Conservation (phyloP, 2,113 vertebrate genomes). For the Mellivora capensis region DNA sequence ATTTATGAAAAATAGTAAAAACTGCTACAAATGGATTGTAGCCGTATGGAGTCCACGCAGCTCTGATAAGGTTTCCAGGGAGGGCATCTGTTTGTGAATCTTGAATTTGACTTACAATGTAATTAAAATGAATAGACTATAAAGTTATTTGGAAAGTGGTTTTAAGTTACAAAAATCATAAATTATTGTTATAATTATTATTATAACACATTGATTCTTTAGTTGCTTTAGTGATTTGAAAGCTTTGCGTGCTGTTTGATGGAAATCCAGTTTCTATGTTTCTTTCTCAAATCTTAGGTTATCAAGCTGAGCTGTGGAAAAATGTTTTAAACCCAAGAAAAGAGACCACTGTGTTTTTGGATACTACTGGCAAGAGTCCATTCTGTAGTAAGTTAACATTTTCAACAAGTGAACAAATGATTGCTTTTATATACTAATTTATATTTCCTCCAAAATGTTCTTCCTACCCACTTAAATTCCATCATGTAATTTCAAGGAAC, state of each 20-base stretch:
- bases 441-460: background rate
- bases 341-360: conserved; percentile 55
- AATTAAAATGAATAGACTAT: background rate
- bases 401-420: background rate
- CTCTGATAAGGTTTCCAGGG: background rate
- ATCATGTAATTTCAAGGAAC: background rate
- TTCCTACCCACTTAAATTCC: background rate
- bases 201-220: background rate
- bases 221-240: background rate
- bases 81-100: background rate
- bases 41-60: background rate
- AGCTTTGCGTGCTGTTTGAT: background rate
- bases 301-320: conserved; percentile 49
- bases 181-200: background rate
- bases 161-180: background rate
- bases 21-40: background rate
- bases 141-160: background rate
- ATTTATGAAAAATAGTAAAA: background rate
- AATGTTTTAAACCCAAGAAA: conserved; percentile 19
- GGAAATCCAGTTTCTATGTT: background rate
- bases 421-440: background rate
- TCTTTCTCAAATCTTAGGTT: conserved; percentile 60
- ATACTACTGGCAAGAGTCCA: conserved; percentile 56
- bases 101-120: background rate
- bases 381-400: conserved; percentile 69